These are phyloP conservation scores for Semicossyphus pulcher DNA, from an alignment of 2,113 vertebrate genomes.

Conservation along the genomic window DNA sequence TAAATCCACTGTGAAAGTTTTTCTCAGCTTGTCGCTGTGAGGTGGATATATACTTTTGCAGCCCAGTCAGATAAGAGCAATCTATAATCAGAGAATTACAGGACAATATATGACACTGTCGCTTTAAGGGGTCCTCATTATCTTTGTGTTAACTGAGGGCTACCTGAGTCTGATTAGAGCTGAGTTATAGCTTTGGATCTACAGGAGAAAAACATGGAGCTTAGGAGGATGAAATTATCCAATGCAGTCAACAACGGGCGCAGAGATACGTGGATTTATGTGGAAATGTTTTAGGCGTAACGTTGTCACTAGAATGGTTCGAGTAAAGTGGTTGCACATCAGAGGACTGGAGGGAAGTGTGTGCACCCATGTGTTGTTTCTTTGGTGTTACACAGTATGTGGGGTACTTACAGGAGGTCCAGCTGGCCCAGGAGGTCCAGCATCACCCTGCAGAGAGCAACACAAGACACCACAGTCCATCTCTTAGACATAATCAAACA, in stretches of 20 bases:
- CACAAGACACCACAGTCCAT: slow-evolving; percentile 25
- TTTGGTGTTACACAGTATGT: not conserved
- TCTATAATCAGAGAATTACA: not conserved
- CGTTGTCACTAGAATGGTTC: no score
- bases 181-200: not conserved
- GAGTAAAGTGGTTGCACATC: not conserved
- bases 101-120: not conserved
- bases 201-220: not conserved
- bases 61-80: not conserved
- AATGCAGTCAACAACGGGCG: no score
- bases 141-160: not conserved
- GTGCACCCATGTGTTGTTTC: not conserved
- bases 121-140: not conserved
- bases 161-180: not conserved
- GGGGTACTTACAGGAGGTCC: slow-evolving; percentile 91
- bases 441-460: slow-evolving; percentile 84
- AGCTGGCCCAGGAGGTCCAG: slow-evolving; percentile 89
- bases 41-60: not conserved
- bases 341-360: not conserved
- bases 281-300: no score
- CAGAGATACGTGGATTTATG: no score
- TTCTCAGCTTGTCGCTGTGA: slow-evolving; percentile 6
- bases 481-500: not conserved
- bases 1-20: slow-evolving; percentile 12
- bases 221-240: not conserved